These are phyloP conservation scores for Spisula subtruncata DNA, from an alignment of 2,888 invertebrate species.

Conservation along the genomic window DNA sequence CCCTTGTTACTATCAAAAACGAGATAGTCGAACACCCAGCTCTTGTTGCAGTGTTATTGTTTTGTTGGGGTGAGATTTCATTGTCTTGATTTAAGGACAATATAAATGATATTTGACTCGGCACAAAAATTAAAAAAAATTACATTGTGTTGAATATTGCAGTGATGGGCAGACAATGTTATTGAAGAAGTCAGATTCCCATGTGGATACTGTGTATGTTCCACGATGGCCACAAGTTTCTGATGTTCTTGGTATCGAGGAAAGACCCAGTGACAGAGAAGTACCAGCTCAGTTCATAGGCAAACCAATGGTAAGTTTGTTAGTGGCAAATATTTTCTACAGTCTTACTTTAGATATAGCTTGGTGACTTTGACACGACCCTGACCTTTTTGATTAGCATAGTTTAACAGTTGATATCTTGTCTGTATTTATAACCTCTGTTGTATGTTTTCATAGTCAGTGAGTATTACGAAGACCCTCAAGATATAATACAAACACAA, in stretches of 20 bases:
- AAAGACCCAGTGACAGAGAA: conserved; percentile 25
- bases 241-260: neutral
- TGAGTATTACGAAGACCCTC: no score
- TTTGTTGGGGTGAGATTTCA: neutral
- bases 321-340: no score
- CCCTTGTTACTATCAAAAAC: no score
- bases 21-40: no score
- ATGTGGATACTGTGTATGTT: neutral
- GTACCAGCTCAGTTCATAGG: conserved; percentile 3
- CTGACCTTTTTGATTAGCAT: no score
- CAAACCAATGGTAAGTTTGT: conserved; percentile 35
- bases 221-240: conserved; percentile 20
- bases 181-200: conserved; percentile 26
- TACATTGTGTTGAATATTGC: neutral
- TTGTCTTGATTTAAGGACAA: neutral
- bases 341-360: neutral
- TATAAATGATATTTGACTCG: neutral
- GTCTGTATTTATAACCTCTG: no score
- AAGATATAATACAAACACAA: no score
- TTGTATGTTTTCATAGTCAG: no score
- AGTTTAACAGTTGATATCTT: no score
- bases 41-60: no score
- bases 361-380: no score
- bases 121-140: neutral
- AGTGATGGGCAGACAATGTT: conserved; percentile 43